Conservation (phyloP, 2,888 invertebrate species). For the Leptopilina syphax region DNA sequence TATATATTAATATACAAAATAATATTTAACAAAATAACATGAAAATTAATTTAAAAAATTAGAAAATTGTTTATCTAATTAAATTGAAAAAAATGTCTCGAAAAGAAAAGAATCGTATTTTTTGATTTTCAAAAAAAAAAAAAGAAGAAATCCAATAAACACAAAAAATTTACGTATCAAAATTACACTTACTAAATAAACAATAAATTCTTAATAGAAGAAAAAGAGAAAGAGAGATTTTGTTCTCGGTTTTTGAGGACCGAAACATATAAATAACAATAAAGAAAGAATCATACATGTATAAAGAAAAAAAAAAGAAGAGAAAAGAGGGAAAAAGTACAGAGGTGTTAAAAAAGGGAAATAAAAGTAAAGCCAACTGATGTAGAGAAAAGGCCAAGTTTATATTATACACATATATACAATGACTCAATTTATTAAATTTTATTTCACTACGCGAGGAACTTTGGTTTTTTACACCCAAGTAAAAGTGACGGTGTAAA, state of each 20-base stretch:
- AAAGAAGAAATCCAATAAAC: too few species aligned
- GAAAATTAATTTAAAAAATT: too few species aligned
- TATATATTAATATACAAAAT: too few species aligned
- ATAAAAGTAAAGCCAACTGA: conserved; percentile 6
- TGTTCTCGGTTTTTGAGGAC: too few species aligned
- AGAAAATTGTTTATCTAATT: too few species aligned
- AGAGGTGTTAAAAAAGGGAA: conserved; percentile 1
- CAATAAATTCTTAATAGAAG: too few species aligned
- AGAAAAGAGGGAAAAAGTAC: background rate
- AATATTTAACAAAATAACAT: too few species aligned
- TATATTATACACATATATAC: background rate
- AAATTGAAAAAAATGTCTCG: too few species aligned
- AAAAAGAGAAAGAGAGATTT: too few species aligned
- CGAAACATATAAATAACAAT: background rate
- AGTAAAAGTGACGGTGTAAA: conserved; percentile 44
- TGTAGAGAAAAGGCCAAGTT: background rate
- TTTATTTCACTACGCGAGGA: conserved; percentile 6
- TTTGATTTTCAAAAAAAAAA: too few species aligned
- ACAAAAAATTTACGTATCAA: background rate
- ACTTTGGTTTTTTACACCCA: conserved; percentile 22
- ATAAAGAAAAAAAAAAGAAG: background rate
- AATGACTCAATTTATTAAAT: conserved; percentile 21
- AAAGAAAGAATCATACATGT: background rate
- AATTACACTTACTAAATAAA: too few species aligned
- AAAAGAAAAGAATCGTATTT: too few species aligned